These are phyloP conservation scores for Psettodes erumei DNA, from an alignment of 2,113 vertebrate genomes.

Conservation along the genomic window DNA sequence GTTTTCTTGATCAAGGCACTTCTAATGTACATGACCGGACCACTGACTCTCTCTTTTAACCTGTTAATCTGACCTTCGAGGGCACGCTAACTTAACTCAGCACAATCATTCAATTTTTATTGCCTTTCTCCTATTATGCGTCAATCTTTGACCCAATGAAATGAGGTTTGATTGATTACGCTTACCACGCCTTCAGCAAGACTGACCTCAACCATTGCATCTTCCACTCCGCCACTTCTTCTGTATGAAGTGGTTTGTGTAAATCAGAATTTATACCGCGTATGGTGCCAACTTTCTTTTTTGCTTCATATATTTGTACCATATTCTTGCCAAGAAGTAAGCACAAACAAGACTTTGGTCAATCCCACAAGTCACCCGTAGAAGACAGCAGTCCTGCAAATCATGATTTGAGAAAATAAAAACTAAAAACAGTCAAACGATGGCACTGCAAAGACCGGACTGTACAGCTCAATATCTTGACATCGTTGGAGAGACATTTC, in stretches of 20 bases:
- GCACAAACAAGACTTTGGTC: not conserved
- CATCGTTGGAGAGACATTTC: not conserved
- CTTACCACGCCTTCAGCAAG: not conserved
- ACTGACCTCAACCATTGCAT: not conserved
- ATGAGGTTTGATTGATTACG: not conserved
- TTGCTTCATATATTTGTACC: not conserved
- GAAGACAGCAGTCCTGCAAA: not conserved
- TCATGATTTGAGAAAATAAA: not conserved
- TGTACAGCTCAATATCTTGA: not conserved
- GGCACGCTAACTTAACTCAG: not conserved
- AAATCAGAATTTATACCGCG: not conserved
- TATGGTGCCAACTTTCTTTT: not conserved
- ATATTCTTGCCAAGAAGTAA: not conserved
- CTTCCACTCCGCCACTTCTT: not conserved
- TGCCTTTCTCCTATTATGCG: not conserved
- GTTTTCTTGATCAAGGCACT: constrained; percentile 59
- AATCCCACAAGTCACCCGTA: not conserved
- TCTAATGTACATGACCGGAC: not conserved
- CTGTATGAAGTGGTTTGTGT: not conserved
- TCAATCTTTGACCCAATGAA: not conserved
- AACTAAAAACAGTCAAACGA: not conserved
- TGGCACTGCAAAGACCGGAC: not conserved
- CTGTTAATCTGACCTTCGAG: not conserved
- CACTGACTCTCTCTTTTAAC: not conserved
- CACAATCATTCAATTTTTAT: not conserved